Evolutionary conservation across 1,140 invertebrate species (phyloP).

Genomic region (Drosophila saltans): DNA sequence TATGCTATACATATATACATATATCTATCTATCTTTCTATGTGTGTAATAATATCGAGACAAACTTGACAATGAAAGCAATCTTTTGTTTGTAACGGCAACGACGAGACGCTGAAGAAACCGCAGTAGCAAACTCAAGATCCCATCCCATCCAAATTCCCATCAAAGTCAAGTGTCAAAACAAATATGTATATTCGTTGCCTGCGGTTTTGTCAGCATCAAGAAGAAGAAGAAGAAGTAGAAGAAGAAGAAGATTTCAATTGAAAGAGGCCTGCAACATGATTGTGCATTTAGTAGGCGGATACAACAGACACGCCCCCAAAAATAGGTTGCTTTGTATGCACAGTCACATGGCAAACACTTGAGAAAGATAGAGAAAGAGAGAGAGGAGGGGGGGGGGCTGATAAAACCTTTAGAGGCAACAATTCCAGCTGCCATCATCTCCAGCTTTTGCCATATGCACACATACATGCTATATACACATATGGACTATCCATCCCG

Average conservation of each 20-base stretch:
- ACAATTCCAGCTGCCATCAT: constrained; percentile 36
- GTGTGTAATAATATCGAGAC: constrained; percentile 13
- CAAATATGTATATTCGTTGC: constrained; percentile 55
- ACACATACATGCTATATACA: constrained; percentile 26
- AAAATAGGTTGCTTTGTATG: constrained; percentile 58
- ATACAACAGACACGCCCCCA: constrained; percentile 18
- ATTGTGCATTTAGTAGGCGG: constrained; percentile 73
- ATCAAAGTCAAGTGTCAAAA: constrained; percentile 62
- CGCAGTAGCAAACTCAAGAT: neutral
- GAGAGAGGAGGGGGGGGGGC: constrained; percentile 15
- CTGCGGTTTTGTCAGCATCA: constrained; percentile 41
- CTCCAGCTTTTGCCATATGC: neutral
- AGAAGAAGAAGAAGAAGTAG: constrained; percentile 12
- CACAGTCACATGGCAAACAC: constrained; percentile 74
- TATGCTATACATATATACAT: constrained; percentile 6
- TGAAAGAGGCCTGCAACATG: constrained; percentile 48
- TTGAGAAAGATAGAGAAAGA: constrained; percentile 32
- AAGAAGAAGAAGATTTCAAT: constrained; percentile 44
- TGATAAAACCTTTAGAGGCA: constrained; percentile 54
- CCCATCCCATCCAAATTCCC: neutral
- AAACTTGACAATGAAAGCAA: constrained; percentile 72
- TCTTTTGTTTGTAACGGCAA: constrained; percentile 10
- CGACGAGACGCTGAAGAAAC: constrained; percentile 1
- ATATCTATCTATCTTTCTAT: constrained; percentile 23
- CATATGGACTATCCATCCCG: constrained; percentile 7